Evolutionary conservation across 2,888 invertebrate species (phyloP).

Genomic region (Sesia apiformis): DNA sequence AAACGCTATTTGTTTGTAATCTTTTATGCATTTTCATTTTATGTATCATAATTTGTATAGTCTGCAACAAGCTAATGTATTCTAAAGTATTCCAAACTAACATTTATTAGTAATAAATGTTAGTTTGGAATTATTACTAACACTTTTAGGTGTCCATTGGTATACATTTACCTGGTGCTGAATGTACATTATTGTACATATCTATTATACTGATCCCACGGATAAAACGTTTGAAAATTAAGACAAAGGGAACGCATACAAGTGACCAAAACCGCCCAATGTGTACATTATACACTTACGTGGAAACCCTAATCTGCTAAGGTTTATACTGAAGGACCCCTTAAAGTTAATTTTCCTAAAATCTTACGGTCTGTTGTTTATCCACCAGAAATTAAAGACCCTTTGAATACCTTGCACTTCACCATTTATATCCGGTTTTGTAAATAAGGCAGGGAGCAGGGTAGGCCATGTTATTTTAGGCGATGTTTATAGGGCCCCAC

Average conservation of each 20-base stretch:
- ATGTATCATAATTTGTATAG: too few species aligned
- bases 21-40: too few species aligned
- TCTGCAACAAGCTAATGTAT: too few species aligned
- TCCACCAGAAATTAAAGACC: conserved; percentile 22
- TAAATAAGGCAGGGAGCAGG: conserved; percentile 15
- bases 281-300: conserved; percentile 28
- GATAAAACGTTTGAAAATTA: conserved; percentile 1
- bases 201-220: too few species aligned
- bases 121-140: too few species aligned
- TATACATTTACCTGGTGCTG: too few species aligned
- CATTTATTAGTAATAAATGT: too few species aligned
- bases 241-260: conserved; percentile 29
- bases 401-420: conserved; percentile 11
- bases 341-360: conserved; percentile 70
- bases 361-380: conserved; percentile 52
- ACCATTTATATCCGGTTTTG: conserved; percentile 9
- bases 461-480: conserved; percentile 30
- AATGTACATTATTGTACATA: too few species aligned
- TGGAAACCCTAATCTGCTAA: conserved; percentile 54
- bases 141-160: too few species aligned
- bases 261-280: conserved; percentile 35
- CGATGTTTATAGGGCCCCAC: conserved; percentile 25
- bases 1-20: too few species aligned
- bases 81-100: too few species aligned
- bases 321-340: conserved; percentile 58